Base-by-base conservation (phyloP, 2,113 vertebrate species). In the Pelobates fuscus region DNA sequence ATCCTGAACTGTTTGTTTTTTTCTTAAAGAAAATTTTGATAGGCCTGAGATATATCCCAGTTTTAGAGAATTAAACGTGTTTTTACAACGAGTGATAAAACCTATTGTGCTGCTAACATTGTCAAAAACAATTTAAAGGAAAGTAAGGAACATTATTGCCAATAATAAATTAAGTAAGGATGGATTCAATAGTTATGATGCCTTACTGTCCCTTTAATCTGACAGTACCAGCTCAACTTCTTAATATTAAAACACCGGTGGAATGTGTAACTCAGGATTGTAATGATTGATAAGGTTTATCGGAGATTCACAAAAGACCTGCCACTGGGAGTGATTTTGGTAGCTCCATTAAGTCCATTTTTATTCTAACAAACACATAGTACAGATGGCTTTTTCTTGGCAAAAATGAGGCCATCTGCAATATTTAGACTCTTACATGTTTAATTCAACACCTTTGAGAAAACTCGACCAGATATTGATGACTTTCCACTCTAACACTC, bases 301-400 rank as follows among this genome's bases (percentile, higher is more conserved):
- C 46, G 26, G 73, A 68, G 57, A 77, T 60, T 77, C 73, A 61
- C 73, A 68, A 55, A 68, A 30, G 64, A 61, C 46, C 65, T 61
- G 73, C 73, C 73, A 68, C 41, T 66, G 73, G 73, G 73, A 77
- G 73, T 77, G 64, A 17, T 77, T 77, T n/a, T 60, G 55, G 73
- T 68, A 61, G 73, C 73, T 77, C 73, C 73, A 77, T 77, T 77
- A 77, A 77, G 65, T 77, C 64, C 73, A 77, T 77, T 77, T 77
- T 77, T 77, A 77, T 77, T 77, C 73, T 77, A 77, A 77, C 73
- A 77, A 77, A 77, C 73, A 77, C 73, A 77, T 77, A 77, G 73
- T 77, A 64, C 73, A 77, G 73, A 77, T 77, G 73, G 73, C 73
- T 77, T 77, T 77, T 77, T 77, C 73, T 77, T 77, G 73, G 73